Base-by-base conservation (phyloP, 1,140 invertebrate genomes). In the Papilio dardanus region DNA sequence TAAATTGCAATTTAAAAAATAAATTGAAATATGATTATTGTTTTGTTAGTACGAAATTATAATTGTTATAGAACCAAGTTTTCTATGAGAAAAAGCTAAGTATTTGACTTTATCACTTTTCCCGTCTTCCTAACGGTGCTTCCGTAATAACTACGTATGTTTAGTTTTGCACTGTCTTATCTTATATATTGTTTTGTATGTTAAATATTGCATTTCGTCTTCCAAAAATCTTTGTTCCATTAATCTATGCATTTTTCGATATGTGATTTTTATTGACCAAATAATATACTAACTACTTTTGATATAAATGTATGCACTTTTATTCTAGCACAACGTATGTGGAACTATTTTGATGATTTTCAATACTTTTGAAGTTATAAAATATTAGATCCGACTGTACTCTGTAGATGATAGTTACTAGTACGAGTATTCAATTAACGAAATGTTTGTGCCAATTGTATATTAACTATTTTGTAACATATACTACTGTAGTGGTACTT, bases 211-310 rank as follows among this genome's bases (percentile, higher is more conserved):
- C 65, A 74, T 76, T 76, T 12, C 54, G 81, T 86, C 81, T 86
- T 83, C 83, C 78, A 83, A 71, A n/a, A 79, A 77, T 54, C 66
- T 71, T 65, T 42, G 14, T 54, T 66, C 62, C 76, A 58, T 68
- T 65, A 76, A 35, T 75, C n/a, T 74, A 58, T 30, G 54, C 24
- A 62, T 28, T 85, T 83, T 82, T 84, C 66, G 77, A 87, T 83
- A 83, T 85, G 84, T 87, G 85, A 86, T 88, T 84, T 73, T 85
- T 85, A 83, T 77, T 83, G 84, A 88, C 86, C 83, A 86, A 87
- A 88, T 50, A 71, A 71, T 85, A 83, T 83, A 78, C 68, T 77
- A 79, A 81, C 71, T 81, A 81, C 78, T 85, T 87, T 85, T 83
- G 76, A 81, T 81, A 85, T 78, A 82, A 66, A 76, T 76, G 65